Base-by-base conservation (phyloP, 2,888 invertebrate species). In the Agapostemon virescens region DNA sequence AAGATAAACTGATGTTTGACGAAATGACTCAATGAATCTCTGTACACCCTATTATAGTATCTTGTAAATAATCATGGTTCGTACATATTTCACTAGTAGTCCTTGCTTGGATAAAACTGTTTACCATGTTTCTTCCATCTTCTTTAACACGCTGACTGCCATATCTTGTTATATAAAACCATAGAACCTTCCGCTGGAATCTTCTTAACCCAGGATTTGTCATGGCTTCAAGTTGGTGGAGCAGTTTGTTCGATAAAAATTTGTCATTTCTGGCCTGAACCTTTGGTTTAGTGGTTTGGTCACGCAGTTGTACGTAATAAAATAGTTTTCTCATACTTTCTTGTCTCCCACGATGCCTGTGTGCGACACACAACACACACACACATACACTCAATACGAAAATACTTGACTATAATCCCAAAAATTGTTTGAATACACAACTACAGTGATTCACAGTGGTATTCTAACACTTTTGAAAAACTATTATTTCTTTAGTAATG, bases 31-130 rank as follows among this genome's bases (percentile, higher is more conserved):
- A n/a, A 61, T 45, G 76, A 82, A 74, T 80, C 81, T 77, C 69
- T 71, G 74, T 77, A 76, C 76, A 70, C 70, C 69, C 61, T 61
- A 49, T n/a, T 49, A 49, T 38, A 77, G 76, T 42, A 74, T 69
- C 70, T 82, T 76, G 61, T 82, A 58, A 67, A 69, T 69, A 52
- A 69, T 78, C 68, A 69, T 74, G 58, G 69, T 52, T 55, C 68
- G 4, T 71, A 71, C 67, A 67, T 49, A 20, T 68, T 72, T 61
- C 78, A 61, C 67, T 74, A 73, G 33, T 74, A 73, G 33, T 69
- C 71, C 23, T 79, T 74, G 73, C 52, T 78, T 75, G 75, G 66
- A 79, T 81, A 70, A 80, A 76, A 79, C 69, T 61, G 63, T 71
- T 49, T 76, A 36, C 36, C 58, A 5, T 73, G 58, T 26, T 33